Percentiles rank a stretch among this genome's conserved stretches.
phyloP scores from a whole-genome alignment of 2,113 vertebrate species.

The Oreochromis spilurus region DNA sequence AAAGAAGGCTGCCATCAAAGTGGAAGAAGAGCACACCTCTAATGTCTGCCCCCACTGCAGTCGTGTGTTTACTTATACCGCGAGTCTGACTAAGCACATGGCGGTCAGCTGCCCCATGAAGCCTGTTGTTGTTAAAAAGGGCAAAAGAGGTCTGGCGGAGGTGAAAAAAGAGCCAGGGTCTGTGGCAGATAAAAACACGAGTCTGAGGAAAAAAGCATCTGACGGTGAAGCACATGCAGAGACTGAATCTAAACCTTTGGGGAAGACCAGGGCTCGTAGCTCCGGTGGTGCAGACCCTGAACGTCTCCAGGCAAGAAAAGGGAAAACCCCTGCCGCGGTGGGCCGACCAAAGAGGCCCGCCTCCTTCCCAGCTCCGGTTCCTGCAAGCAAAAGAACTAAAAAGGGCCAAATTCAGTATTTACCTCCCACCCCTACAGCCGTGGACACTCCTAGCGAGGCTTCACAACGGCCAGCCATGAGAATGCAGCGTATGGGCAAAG shows the following conservation, averaged over 20 bases:
- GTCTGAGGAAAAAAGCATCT: constrained; percentile 76
- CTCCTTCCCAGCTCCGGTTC: constrained; percentile 49
- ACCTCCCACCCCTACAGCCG: constrained; percentile 62
- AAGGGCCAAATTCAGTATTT: constrained; percentile 78
- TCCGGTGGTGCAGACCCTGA: constrained; percentile 71
- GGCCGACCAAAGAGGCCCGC: constrained; percentile 75
- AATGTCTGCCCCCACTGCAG: constrained; percentile 91
- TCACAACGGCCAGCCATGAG: constrained; percentile 63
- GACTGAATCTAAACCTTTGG: constrained; percentile 67
- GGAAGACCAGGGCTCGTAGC: constrained; percentile 88
- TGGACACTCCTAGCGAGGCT: constrained; percentile 34
- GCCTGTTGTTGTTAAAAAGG: constrained; percentile 74
- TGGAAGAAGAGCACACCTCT: constrained; percentile 62
- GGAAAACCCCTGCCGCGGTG: constrained; percentile 49
- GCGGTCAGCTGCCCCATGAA: constrained; percentile 92
- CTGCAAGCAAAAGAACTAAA: constrained; percentile 76
- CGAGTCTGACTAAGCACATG: constrained; percentile 90
- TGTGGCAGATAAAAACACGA: constrained; percentile 68
- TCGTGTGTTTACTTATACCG: constrained; percentile 89
- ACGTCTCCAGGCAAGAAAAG: constrained; percentile 71
- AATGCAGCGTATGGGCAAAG: constrained; percentile 81
- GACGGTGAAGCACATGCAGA: constrained; percentile 82
- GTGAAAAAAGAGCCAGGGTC: constrained; percentile 74
- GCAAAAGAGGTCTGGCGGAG: constrained; percentile 72
- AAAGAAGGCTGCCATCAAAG: constrained; percentile 75